Evolutionary conservation across 2,113 vertebrate genomes (phyloP).

Genomic region (Felis chaus): DNA sequence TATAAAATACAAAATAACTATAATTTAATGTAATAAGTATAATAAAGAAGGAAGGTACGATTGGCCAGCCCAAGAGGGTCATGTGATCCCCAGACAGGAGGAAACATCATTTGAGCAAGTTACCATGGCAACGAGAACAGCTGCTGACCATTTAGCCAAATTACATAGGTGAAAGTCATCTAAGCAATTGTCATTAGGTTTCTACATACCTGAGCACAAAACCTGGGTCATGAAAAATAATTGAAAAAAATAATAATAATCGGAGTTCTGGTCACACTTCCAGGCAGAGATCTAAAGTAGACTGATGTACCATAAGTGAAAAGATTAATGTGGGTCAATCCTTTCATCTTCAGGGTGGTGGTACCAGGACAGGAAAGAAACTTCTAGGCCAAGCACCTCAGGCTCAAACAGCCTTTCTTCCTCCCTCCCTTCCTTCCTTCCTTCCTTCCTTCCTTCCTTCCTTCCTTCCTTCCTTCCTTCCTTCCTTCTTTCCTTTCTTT

Average conservation of each 20-base stretch:
- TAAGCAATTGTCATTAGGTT: background rate
- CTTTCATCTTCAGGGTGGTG: background rate
- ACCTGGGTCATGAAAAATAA: background rate
- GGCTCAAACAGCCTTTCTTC: background rate
- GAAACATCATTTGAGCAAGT: background rate
- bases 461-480: background rate
- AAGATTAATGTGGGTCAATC: background rate
- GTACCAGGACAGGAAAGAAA: background rate
- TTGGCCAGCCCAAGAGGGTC: background rate
- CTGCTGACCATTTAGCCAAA: background rate
- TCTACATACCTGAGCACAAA: background rate
- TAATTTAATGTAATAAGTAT: background rate
- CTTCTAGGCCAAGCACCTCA: background rate
- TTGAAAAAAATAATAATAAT: background rate
- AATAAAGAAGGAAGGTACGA: background rate
- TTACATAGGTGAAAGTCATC: background rate
- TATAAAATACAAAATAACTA: background rate
- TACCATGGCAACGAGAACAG: background rate
- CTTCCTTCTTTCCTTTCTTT: background rate
- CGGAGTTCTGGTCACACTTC: background rate
- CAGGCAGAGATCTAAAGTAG: background rate
- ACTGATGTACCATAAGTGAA: background rate
- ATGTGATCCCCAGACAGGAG: background rate
- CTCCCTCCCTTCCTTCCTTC: accelerated
- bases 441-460: too few species aligned